These are phyloP conservation scores for Triplophysa bombifrons DNA, from an alignment of 2,797 vertebrate species.

Conservation along the genomic window DNA sequence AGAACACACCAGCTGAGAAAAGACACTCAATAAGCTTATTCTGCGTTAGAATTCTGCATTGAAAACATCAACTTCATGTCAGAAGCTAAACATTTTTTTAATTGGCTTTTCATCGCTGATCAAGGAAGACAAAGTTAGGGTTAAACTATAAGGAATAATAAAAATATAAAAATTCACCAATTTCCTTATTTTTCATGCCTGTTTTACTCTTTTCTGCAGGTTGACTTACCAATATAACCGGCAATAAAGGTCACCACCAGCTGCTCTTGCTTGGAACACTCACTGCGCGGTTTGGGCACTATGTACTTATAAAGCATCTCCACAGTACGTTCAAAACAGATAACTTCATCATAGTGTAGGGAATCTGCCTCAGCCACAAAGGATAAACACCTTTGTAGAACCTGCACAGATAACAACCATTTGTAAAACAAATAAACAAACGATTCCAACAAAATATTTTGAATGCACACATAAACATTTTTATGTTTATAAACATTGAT, in stretches of 20 bases:
- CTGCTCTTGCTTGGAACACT: constrained; percentile 90
- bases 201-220: no score
- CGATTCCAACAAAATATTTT: not conserved
- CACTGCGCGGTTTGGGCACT: constrained; percentile 91
- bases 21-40: not conserved
- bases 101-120: no score
- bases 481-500: no score
- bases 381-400: constrained; percentile 96
- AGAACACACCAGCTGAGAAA: constrained; percentile 92
- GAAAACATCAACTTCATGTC: not conserved
- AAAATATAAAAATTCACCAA: no score
- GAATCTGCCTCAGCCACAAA: constrained; percentile 98
- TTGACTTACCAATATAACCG: constrained; percentile 91
- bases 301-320: constrained; percentile 90
- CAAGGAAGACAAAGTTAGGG: no score
- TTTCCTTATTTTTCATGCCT: no score
- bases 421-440: not conserved
- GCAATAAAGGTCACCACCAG: constrained; percentile 94
- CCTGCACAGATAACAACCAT: constrained; percentile 64
- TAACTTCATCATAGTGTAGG: constrained; percentile 98
- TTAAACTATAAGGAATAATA: no score
- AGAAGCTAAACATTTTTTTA: no score
- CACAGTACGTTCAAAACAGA: constrained; percentile 95
- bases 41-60: not conserved
- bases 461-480: no score